Evolutionary conservation across 2,113 vertebrate species (phyloP).

Genomic region (Callithrix jacchus): DNA sequence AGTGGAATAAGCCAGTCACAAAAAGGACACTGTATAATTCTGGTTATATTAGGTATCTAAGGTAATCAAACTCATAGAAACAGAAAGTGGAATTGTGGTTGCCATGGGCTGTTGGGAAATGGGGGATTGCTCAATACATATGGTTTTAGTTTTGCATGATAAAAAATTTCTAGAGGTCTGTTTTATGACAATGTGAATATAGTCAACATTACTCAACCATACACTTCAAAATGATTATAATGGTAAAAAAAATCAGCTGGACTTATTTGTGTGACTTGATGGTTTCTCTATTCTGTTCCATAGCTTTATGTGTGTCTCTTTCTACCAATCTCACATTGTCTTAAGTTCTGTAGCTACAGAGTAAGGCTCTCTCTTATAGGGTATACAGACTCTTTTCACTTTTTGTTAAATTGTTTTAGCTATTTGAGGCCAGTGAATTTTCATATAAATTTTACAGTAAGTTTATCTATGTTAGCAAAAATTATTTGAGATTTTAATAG

Average conservation of each 20-base stretch:
- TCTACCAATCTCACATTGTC: not conserved
- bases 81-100: not conserved
- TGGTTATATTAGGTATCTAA: not conserved
- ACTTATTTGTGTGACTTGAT: not conserved
- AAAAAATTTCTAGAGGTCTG: not conserved
- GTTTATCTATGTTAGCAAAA: not conserved
- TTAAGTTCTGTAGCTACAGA: not conserved
- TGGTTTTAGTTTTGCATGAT: not conserved
- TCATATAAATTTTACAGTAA: not conserved
- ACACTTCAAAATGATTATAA: not conserved
- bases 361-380: not conserved
- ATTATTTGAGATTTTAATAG: not conserved
- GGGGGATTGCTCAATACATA: not conserved
- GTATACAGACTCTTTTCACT: not conserved
- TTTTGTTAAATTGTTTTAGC: not conserved
- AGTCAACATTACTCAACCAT: not conserved
- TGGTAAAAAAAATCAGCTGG: not conserved
- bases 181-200: not conserved
- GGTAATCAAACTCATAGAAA: not conserved
- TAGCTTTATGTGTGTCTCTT: not conserved
- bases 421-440: not conserved
- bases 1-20: not conserved
- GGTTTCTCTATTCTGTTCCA: not conserved
- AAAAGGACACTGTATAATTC: not conserved
- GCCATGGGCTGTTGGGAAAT: not conserved